Base-by-base conservation (phyloP, 2,888 invertebrate species). In the Hylaea fasciaria region DNA sequence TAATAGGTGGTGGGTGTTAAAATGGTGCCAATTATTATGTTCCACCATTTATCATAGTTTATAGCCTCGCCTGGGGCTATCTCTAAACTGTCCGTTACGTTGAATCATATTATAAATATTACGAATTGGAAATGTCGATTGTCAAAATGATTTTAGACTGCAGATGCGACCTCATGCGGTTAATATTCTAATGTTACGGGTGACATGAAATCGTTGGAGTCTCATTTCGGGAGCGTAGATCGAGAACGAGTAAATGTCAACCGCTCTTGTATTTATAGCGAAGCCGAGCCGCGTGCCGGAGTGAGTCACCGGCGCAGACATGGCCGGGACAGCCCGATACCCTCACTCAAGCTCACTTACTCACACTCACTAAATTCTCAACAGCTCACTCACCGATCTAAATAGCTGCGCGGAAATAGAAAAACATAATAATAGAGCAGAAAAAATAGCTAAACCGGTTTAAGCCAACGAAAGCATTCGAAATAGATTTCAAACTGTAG, bases 201-300 rank as follows among this genome's bases (percentile, higher is more conserved):
- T 76, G 74, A 74, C 70, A 77, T 73, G 71, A 71, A 76, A 76
- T 75, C 71, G 73, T n/a, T 76, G 78, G 78, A 50, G 39, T 77
- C 80, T 78, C 47, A 76, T 76, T 85, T 82, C 73, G 77, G 83
- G 84, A 84, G 82, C 79, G 79, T 82, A 85, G 86, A 88, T 86
- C 80, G 86, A 77, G 91, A 85, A 76, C 89, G 82, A 80, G 83
- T 81, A 91, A 91, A 92, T 92, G 91, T 90, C 92, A 91, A 86
- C 82, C 82, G 86, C 81, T 82, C 73, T 77, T 67, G 85, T 91
- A 91, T 90, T 90, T 87, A 89, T 91, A 91, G 86, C 67, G 71
- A 55, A 52, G 61, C 29, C 70, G 77, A 74, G 73, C 81, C 80
- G 85, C 86, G 82, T 82, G 81, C 85, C 85, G 76, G 71, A 73